Base-by-base conservation (phyloP, 2,797 vertebrate species). In the Hippopotamyrus pictus region DNA sequence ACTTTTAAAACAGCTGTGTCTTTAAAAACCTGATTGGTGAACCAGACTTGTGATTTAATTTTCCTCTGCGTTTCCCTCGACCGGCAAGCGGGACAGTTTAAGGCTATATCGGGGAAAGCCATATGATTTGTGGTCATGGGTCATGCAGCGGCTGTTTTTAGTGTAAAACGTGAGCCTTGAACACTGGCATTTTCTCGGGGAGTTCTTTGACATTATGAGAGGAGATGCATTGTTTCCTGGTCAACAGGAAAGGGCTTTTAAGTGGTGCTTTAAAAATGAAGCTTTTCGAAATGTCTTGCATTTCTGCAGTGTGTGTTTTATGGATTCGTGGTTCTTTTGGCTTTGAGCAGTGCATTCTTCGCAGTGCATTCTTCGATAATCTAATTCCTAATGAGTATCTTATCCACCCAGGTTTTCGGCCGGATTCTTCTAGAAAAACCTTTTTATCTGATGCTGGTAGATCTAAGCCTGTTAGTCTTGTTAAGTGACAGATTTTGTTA, bases 31-130 rank as follows among this genome's bases (percentile, higher is more conserved):
- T 79, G 90, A 88, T 90, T 79, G 53, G 90, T 62, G 22, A 46
- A 25, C 37, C 7, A 89, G 46, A 91, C 76, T 89, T 90, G 25
- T 95, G 93, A 94, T 93, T 94, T 95, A 93, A 95, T 93, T 94
- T 94, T 95, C 94, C 94, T 93, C 91, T 92, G 87, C 87, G 88
- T 84, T 91, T 89, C 91, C 88, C 89, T 19, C 7, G 89, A 86
- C 90, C 90, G 79, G 92, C 73, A n/a, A 79, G 91, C 94, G 9
- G 89, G 91, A 90, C 92, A 90, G 94, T 95, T 88, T 92, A 93
- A 93, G 92, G 54, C 87, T 89, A 88, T 89, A 92, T 92, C 90
- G 91, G 91, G 93, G 91, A 91, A 92, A 88, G 89, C 91, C 76
- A 41, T 92, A 89, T 93, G 89, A 91, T 93, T 94, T 90, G 93